phyloP scores from a whole-genome alignment of 2,113 vertebrate genomes.

The Pao palembangensis region DNA sequence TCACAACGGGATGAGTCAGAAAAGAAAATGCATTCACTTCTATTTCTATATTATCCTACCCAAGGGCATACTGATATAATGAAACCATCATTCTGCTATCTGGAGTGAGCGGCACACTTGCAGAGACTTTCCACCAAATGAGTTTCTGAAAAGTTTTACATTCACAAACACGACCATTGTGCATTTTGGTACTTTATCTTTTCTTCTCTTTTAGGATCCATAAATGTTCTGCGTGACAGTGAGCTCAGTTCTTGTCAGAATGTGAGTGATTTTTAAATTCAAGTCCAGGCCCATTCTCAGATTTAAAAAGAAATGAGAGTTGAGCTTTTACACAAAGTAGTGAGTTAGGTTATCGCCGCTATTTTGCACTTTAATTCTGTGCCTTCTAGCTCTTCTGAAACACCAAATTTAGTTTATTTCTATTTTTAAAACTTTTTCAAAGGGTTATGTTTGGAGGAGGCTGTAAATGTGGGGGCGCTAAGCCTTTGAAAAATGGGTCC shows the following conservation, averaged over 20 bases:
- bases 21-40: slow-evolving; percentile 32
- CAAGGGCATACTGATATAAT: slow-evolving; percentile 48
- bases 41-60: slow-evolving; percentile 55
- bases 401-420: slow-evolving; percentile 6
- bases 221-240: slow-evolving; percentile 5
- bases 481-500: slow-evolving; percentile 19
- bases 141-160: slow-evolving; percentile 36
- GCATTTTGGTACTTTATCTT: slow-evolving; percentile 41
- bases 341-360: too few relatives aligned
- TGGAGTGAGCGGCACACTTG: slow-evolving; percentile 30
- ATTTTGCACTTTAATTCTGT: too few relatives aligned
- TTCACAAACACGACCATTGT: slow-evolving; percentile 30
- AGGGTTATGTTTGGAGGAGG: slow-evolving; percentile 5
- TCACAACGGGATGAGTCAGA: slow-evolving; percentile 28
- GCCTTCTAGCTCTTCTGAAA: background rate
- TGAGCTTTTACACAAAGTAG: too few relatives aligned
- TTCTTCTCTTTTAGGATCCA: background rate
- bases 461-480: background rate
- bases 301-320: too few relatives aligned
- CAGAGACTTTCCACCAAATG: slow-evolving; percentile 25
- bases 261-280: too few relatives aligned
- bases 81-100: slow-evolving; percentile 58
- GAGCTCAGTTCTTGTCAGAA: slow-evolving; percentile 13
- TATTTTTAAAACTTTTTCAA: too few relatives aligned
- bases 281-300: too few relatives aligned